phyloP scores from a whole-genome alignment of 2,113 vertebrate genomes.

The Oenanthe melanoleuca region DNA sequence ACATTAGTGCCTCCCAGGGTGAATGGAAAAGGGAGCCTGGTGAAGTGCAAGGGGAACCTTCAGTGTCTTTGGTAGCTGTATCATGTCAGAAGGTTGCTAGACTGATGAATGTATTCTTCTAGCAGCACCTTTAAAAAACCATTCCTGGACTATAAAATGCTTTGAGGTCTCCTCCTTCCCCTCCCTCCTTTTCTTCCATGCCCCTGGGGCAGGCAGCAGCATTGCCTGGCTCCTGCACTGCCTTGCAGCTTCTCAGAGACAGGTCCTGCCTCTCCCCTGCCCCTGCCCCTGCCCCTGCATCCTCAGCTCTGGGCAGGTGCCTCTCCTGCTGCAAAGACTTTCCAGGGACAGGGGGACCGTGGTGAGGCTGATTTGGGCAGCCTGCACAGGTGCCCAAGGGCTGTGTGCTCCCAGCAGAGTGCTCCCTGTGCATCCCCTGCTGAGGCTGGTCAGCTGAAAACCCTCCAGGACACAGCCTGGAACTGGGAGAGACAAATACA shows the following conservation, averaged over 20 bases:
- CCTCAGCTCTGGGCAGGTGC: not conserved
- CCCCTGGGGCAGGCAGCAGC: not conserved
- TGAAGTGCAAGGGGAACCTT: not conserved
- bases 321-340: not conserved
- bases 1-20: not conserved
- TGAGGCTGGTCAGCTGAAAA: not conserved
- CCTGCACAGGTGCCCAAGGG: not conserved
- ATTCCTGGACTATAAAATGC: not conserved
- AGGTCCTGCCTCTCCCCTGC: not conserved
- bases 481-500: not conserved
- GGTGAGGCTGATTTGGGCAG: not conserved
- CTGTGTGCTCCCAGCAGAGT: too few relatives aligned
- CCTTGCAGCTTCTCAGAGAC: rapidly evolving
- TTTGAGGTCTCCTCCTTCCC: not conserved
- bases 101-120: not conserved
- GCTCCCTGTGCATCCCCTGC: not conserved
- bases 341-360: rapidly evolving
- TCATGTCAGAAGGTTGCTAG: not conserved
- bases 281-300: rapidly evolving
- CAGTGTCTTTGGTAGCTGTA: not conserved
- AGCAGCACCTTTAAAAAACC: not conserved
- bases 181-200: not conserved
- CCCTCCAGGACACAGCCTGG: not conserved
- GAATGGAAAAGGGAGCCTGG: not conserved
- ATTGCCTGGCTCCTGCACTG: not conserved